Base-by-base conservation (phyloP, 2,888 invertebrate genomes). In the Neocrepidodera transversa region DNA sequence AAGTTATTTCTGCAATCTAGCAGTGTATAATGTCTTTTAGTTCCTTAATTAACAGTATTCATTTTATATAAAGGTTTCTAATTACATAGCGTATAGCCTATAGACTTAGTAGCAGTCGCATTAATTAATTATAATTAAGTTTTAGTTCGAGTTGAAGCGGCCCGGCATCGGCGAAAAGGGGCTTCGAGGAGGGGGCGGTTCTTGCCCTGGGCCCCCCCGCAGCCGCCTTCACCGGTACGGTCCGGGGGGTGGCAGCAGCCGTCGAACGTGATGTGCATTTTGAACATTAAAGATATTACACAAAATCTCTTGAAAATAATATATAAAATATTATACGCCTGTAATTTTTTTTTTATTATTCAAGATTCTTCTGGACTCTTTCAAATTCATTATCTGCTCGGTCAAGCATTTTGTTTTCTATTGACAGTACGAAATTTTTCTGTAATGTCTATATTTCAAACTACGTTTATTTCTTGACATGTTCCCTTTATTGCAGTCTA, bases 71-170 rank as follows among this genome's bases (percentile, higher is more conserved):
- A 83, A 83, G 83, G 82, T 82, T 82, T 82, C 82, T 83, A 83
- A 83, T 83, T 83, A 83, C 82, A 79, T 76, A 78, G 78, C 76
- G 76, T 78, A 84, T 77, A 78, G 79, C 84, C 84, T 84, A 79
- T 83, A 80, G 76, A 77, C 78, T 78, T 76, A 72, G 71, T 71
- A 73, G 71, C 72, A 73, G 73, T 74, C 75, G 71, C 73, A 75
- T 74, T 75, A 74, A 75, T 74, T 88, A 88, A 89, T 88, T 88
- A 88, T 88, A 88, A 89, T 88, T 87, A 88, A 88, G 88, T 88
- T 88, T 88, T 87, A 88, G 88, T 87, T 88, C 71, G 72, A 71
- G 73, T 74, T 71, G 66, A 70, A 74, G 72, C 62, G 73, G n/a
- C 73, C 72, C 75, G 78, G 77, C 76, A 76, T 78, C 79, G 80